phyloP scores from a whole-genome alignment of 1,140 invertebrate species.

The Lucilia cuprina region DNA sequence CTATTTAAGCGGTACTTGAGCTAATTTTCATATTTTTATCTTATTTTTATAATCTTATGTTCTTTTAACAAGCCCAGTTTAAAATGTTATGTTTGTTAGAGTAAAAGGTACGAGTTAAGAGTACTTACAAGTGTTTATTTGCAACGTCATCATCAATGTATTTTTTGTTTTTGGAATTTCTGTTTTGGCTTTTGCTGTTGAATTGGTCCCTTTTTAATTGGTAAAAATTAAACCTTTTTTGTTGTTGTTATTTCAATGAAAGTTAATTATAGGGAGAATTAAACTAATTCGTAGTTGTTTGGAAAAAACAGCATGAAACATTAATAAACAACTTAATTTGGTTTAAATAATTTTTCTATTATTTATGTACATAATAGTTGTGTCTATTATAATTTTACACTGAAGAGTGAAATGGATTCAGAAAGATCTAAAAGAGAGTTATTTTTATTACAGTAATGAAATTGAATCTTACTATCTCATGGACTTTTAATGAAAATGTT shows the following conservation, averaged over 20 bases:
- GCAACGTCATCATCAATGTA: background rate
- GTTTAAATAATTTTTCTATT: background rate
- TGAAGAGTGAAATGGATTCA: too few relatives aligned
- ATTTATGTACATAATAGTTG: too few relatives aligned
- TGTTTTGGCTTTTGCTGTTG: background rate
- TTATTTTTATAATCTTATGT: slow-evolving; percentile 27
- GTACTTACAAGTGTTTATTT: slow-evolving; percentile 5
- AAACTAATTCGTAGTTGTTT: background rate
- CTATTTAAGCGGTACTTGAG: slow-evolving; percentile 21
- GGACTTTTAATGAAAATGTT: too few relatives aligned
- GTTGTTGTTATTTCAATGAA: background rate
- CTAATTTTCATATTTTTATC: slow-evolving; percentile 30
- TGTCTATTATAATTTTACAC: too few relatives aligned
- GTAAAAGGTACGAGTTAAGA: background rate
- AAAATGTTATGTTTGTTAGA: background rate
- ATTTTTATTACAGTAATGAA: too few relatives aligned
- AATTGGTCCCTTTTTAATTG: slow-evolving; percentile 9
- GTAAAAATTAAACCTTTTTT: background rate
- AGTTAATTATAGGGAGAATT: background rate
- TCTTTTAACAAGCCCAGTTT: slow-evolving; percentile 22
- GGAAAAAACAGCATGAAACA: background rate
- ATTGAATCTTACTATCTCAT: too few relatives aligned
- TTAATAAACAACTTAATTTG: background rate
- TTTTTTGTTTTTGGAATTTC: background rate
- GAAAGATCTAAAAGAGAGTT: too few relatives aligned